Percentiles rank a stretch among this genome's conserved stretches.
phyloP scores from a whole-genome alignment of 2,888 invertebrate species.

The Coleophora deauratella region DNA sequence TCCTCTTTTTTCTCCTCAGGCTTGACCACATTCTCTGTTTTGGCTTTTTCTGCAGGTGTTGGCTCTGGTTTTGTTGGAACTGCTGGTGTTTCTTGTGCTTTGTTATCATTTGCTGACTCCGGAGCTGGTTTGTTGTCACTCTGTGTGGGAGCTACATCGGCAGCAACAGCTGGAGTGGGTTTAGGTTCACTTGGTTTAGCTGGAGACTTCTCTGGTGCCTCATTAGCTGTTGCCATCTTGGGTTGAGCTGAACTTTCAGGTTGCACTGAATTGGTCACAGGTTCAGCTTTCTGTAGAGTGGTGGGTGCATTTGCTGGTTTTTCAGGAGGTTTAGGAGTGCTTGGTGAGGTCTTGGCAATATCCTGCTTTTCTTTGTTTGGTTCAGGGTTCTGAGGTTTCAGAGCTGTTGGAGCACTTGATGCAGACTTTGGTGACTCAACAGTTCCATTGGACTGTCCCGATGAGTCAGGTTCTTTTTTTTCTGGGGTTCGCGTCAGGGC shows the following conservation, averaged over 20 bases:
- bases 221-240: constrained; percentile 55
- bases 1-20: constrained; percentile 45
- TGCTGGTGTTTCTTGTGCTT: constrained; percentile 33
- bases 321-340: constrained; percentile 63
- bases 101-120: constrained; percentile 54
- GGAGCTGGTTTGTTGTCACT: constrained; percentile 56
- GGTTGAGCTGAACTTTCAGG: constrained; percentile 43
- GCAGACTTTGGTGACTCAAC: constrained; percentile 56
- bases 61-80: constrained; percentile 35
- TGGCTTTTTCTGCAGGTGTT: constrained; percentile 33
- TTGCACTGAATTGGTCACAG: constrained; percentile 30
- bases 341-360: constrained; percentile 60
- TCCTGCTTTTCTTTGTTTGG: constrained; percentile 58
- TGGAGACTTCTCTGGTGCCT: constrained; percentile 53
- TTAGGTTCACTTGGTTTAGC: constrained; percentile 53
- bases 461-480: constrained; percentile 58
- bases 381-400: constrained; percentile 58
- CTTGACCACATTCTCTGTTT: constrained; percentile 34
- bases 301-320: constrained; percentile 38
- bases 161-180: constrained; percentile 47
- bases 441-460: constrained; percentile 58
- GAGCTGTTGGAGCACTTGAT: constrained; percentile 36
- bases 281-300: constrained; percentile 52
- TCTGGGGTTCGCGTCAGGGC: constrained; percentile 65
- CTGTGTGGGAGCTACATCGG: constrained; percentile 55